A percentile compares a stretch with the other conserved stretches of the same genome.
Conservation (phyloP, 2,113 vertebrate species). For the Panthera leo region DNA sequence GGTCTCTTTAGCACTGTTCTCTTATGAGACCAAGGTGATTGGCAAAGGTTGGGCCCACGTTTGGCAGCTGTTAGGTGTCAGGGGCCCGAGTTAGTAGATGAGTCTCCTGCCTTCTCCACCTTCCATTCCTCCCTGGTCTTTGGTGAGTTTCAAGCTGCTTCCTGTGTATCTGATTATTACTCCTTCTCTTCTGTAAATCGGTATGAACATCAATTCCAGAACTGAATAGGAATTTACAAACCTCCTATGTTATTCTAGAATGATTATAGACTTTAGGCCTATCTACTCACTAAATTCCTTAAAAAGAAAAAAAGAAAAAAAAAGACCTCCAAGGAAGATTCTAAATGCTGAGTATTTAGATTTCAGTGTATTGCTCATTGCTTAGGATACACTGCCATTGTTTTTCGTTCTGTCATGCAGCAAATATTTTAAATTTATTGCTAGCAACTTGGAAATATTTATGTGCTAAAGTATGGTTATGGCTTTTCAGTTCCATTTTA, state of each 20-base stretch:
- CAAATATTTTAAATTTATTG: constrained; percentile 1
- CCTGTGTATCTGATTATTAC: neutral
- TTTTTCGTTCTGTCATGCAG: constrained; percentile 3
- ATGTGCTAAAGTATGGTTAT: neutral
- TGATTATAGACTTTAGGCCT: neutral
- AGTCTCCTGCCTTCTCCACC: neutral
- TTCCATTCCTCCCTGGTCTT: neutral
- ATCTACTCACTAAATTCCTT: neutral
- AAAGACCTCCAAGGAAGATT: neutral
- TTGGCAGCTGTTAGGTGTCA: neutral
- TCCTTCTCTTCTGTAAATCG: neutral
- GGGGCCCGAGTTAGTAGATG: neutral
- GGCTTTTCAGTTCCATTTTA: neutral
- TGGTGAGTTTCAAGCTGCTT: neutral
- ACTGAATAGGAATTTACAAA: neutral
- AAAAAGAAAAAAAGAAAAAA: neutral
- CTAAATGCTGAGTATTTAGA: neutral
- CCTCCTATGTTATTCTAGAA: neutral
- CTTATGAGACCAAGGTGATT: neutral
- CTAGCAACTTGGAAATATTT: constrained; percentile 33
- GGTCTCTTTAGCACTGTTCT: neutral
- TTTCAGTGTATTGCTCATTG: neutral
- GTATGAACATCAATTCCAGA: neutral
- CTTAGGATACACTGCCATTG: neutral
- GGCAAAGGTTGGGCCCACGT: neutral